These are phyloP conservation scores for Cyphomyrus discorhynchus DNA, from an alignment of 2,113 vertebrate species.

Conservation along the genomic window DNA sequence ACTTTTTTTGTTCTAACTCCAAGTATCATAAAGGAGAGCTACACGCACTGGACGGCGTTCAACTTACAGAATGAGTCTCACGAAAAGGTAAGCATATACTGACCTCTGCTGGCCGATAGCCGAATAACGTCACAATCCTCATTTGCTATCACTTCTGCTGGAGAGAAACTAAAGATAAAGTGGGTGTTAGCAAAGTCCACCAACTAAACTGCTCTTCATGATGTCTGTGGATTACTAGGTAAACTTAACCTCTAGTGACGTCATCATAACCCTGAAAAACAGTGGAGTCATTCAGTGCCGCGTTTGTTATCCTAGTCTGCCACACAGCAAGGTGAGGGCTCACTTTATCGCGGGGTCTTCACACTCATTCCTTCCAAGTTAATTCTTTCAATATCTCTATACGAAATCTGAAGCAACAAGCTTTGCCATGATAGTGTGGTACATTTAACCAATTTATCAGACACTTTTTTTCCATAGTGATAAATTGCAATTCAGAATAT, in stretches of 20 bases:
- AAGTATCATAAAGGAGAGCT: neutral
- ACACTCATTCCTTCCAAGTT: too few relatives aligned
- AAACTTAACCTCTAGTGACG: neutral
- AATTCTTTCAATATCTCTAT: too few relatives aligned
- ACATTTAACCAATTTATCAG: neutral
- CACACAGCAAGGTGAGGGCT: too few relatives aligned
- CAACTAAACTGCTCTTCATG: neutral
- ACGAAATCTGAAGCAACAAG: too few relatives aligned
- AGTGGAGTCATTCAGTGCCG: too few relatives aligned
- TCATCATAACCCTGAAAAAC: neutral
- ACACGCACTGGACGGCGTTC: neutral
- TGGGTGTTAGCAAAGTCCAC: neutral
- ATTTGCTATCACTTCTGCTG: neutral
- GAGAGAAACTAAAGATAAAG: neutral
- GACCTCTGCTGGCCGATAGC: slow-evolving; percentile 50
- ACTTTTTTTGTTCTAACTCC: neutral
- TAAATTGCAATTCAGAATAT: neutral
- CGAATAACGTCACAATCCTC: neutral
- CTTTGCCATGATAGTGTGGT: too few relatives aligned
- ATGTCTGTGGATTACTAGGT: neutral
- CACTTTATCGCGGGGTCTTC: too few relatives aligned
- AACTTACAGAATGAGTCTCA: neutral
- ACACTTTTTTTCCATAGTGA: neutral
- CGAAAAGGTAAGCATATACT: slow-evolving; percentile 39
- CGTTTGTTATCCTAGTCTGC: too few relatives aligned